Conservation (phyloP, 1,140 invertebrate species). For the Chrysomallon squamiferum region DNA sequence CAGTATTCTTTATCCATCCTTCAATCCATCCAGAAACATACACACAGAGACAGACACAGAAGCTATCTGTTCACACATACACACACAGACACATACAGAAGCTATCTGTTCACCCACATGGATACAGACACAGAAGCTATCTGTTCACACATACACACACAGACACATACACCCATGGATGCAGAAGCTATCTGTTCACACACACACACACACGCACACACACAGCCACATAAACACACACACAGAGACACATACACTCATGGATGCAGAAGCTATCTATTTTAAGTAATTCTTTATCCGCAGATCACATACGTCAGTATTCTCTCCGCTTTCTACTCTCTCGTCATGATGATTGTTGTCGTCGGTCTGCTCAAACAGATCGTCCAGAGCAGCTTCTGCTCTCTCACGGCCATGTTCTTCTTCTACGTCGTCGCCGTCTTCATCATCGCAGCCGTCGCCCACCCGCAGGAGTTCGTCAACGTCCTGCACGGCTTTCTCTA, state of each 20-base stretch:
- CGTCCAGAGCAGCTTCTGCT: conserved; percentile 42
- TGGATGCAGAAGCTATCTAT: background rate
- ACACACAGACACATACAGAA: too few relatives aligned
- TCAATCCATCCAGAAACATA: too few relatives aligned
- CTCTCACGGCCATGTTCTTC: conserved; percentile 51
- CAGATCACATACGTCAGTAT: conserved; percentile 46
- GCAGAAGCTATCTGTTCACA: too few relatives aligned
- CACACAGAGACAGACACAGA: too few relatives aligned
- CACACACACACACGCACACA: too few relatives aligned
- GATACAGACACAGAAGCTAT: too few relatives aligned
- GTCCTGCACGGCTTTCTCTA: conserved; percentile 81
- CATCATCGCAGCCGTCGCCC: conserved; percentile 75
- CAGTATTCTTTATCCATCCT: too few relatives aligned
- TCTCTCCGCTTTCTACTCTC: conserved; percentile 47
- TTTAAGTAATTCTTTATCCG: conserved; percentile 9
- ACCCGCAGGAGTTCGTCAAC: conserved; percentile 81
- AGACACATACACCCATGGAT: too few relatives aligned
- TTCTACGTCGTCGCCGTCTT: conserved; percentile 60
- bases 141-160: too few relatives aligned
- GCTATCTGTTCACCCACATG: too few relatives aligned
- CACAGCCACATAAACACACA: too few relatives aligned
- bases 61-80: too few relatives aligned
- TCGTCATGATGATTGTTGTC: conserved; percentile 57
- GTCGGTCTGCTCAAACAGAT: conserved; percentile 52
- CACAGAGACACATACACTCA: conserved; percentile 1